Evolutionary conservation across 2,797 vertebrate genomes (phyloP), one percentile per base, ranked within the genome.

Genomic region (Chromis chromis): DNA sequence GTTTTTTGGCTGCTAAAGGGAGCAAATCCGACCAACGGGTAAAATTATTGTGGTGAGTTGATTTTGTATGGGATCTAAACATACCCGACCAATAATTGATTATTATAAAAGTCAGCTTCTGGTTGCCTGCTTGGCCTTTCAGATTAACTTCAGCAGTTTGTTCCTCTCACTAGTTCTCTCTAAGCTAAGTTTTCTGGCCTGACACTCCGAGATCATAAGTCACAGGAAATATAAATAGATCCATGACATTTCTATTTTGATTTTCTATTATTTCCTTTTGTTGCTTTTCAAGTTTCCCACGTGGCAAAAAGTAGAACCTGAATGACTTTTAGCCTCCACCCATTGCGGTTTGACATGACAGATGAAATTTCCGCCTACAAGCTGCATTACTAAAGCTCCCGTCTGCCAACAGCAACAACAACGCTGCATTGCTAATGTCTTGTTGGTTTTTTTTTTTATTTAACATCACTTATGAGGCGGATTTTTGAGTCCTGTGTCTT

Each of bases 211-310:
- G 17, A 74, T 69, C 25, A 24, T n/a, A 19, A 27, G 27, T 52
- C 25, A 50, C 28, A 40, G 8, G 17, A 54, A 66, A 40, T 48
- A 55, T 54, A 78, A 84, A 70, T 61, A 65, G 53, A 49, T 55
- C 58, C 42, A 1, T 62, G 42, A 17, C 48, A 6, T 61, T 59
- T 77, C 48, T 77, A 17, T 69, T 74, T 75, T 61, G 13, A 65
- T 60, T 63, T 63, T 69, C 11, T 52, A 14, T 82, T 36, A 62
- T 76, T 79, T 65, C 40, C 14, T 42, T 70, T 78, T 70, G 65
- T 60, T 79, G 63, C 76, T 68, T 33, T 78, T 88, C 58, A 76
- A 68, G 79, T 83, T 87, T 86, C 55, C 74, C 78, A 72, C 21
- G 28, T 59, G 33, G 70, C 48, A 31, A 19, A 67, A 36, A 42